Conservation (phyloP, 64 coral and sea anemone species). For the Pocillopora verrucosa region DNA sequence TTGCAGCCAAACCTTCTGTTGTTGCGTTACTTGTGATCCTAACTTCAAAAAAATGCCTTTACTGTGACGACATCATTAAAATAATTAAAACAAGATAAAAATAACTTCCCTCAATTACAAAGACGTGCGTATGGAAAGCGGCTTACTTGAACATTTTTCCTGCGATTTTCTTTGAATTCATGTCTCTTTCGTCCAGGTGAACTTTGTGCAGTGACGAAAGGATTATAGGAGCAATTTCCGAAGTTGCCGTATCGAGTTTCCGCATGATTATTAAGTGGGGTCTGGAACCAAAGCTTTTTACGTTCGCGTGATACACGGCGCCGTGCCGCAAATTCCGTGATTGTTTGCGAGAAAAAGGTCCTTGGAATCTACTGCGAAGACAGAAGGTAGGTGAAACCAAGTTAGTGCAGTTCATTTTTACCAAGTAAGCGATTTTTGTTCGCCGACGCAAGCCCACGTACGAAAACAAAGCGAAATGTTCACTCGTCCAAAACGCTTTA, state of each 20-base stretch:
- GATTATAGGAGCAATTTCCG: not conserved
- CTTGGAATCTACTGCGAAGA: not conserved
- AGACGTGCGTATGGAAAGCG: too few species aligned
- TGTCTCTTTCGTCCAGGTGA: not conserved
- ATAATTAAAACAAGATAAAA: too few species aligned
- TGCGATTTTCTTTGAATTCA: not conserved
- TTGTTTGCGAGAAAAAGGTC: not conserved
- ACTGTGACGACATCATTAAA: too few species aligned
- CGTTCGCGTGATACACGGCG: not conserved
- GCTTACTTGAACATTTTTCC: too few species aligned
- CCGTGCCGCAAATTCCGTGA: not conserved
- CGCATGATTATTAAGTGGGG: not conserved
- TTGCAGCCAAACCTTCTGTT: too few species aligned
- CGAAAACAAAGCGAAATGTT: not conserved
- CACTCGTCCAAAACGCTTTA: not conserved
- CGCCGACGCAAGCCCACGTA: not conserved
- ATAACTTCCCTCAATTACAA: too few species aligned
- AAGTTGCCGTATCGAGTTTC: not conserved
- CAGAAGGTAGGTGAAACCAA: constrained; percentile 13
- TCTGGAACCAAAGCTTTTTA: not conserved
- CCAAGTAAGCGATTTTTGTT: not conserved
- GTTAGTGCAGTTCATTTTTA: not conserved
- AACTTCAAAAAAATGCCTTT: too few species aligned
- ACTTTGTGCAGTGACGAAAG: not conserved
- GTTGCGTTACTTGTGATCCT: too few species aligned